phyloP scores from a whole-genome alignment of 2,113 vertebrate species.

The Pionites leucogaster region DNA sequence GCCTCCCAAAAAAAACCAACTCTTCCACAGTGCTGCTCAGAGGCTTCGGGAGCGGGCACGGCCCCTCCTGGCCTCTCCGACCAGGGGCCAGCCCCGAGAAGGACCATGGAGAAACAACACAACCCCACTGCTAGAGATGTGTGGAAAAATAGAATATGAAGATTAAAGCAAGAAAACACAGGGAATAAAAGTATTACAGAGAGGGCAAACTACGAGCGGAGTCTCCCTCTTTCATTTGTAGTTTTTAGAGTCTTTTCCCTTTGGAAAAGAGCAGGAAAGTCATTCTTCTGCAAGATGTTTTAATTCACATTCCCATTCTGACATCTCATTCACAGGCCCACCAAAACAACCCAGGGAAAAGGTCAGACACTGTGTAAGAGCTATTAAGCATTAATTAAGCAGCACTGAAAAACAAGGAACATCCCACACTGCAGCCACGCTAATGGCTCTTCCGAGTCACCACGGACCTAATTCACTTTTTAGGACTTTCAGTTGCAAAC shows the following conservation, averaged over 20 bases:
- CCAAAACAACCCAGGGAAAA: not conserved
- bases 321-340: conserved; percentile 6
- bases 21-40: not conserved
- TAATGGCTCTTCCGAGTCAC: not conserved
- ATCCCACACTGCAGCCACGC: not conserved
- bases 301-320: conserved; percentile 1
- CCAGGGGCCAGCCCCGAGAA: not conserved
- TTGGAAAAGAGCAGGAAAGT: not conserved
- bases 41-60: rapidly evolving
- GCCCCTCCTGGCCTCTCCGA: not conserved
- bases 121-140: not conserved
- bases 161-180: not conserved
- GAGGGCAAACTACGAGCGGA: not conserved
- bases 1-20: not conserved
- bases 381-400: not conserved
- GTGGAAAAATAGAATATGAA: not conserved
- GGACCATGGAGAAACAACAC: not conserved
- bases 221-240: not conserved
- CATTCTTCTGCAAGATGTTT: not conserved
- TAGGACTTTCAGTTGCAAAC: conserved; percentile 45
- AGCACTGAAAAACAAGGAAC: conserved; percentile 11
- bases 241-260: not conserved
- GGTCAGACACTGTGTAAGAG: not conserved
- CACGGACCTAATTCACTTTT: not conserved
- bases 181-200: not conserved